Base-by-base conservation (phyloP, 2,113 vertebrate species). In the Hucho hucho region DNA sequence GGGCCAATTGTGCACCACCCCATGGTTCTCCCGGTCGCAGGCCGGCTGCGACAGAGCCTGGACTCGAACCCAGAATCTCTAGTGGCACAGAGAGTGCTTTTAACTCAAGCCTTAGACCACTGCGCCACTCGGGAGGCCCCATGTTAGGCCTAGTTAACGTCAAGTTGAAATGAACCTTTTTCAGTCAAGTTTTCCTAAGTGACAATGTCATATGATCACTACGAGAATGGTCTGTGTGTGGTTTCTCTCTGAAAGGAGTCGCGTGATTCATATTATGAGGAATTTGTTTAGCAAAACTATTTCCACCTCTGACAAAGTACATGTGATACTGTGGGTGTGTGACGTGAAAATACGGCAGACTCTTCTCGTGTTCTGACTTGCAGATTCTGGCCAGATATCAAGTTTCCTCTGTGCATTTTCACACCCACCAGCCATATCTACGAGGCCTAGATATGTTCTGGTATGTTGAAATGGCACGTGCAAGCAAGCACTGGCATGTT, bases 261-360 rank as follows among this genome's bases (percentile, higher is more conserved):
- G 6, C 32, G 16, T 1, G 20, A 65, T 28, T 13, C 12, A 26
- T 12, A 28, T 25, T 28, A 4, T 16, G 11, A 65, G 11, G 22
- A 25, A 65, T 22, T 71, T 49, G 7, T 18, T 82, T 77, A 82
- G 58, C 73, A 83, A 80, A 14, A n/a, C 59, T 13, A 70, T 80
- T 89, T 82, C 43, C 58, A 78, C 79, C 12, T 81, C 75, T 58
- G 0, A 49, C 61, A 25, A 73, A 61, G 22, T 59, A 2, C n/a
- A 22, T 22, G 58, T 59, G 58, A 59, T 18, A 32, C 32, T 59
- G 56, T 59, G 56, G 4, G 20, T n/a, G 56, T 20, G 56, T 59
- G 58, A 20, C 58, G 22, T n/a, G 58, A 22, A n/a, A 4, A n/a
- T 59, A n/a, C 58, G 22, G 6, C 56, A n/a, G 6, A 49, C 13